Base-by-base conservation (phyloP, 2,797 vertebrate genomes). In the Acridotheres tristis region DNA sequence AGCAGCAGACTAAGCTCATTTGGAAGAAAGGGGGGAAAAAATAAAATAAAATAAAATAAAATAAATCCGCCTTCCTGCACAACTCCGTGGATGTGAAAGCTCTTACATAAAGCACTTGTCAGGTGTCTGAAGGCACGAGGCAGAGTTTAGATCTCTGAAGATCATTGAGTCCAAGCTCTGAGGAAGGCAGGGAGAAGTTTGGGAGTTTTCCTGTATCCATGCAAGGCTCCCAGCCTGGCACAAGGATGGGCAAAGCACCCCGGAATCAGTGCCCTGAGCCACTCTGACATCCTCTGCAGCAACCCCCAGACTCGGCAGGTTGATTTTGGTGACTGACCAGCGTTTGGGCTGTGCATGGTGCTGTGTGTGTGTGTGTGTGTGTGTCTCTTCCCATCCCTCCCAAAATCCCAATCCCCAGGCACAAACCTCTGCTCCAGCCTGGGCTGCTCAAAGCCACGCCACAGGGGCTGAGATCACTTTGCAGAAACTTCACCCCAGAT, bases 321-420 rank as follows among this genome's bases (percentile, higher is more conserved):
- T 14, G 51, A 20, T 40, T 92, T 16, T 22, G 47, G 86, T 9
- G 10, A 10, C 23, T 26, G 57, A 16, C 12, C 51, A 48, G 48
- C 7, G 22, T 40, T 42, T 19, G 34, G 77, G 58, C 16, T 45
- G 50, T 19, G 29, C 11, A 3, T 3, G 14, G 53, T 10, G 40
- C 21, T 2, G 1, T 3, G 47, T 2, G 34, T 2, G 1, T 3
- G 47, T 2, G 34, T 9, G 19, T 30, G 29, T 9, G 19, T 2
- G 1, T 3, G 47, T 2, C n/a, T 3, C 15, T 20, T 9, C 75
- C 80, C 58, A 79, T 11, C 57, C 54, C 55, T 57, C 10, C 55
- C 55, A 25, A 59, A 12, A 85, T 48, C 53, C 38, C 53, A 27
- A 47, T 26, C 43, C 43, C 69, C 80, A n/a, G 55, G 48, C 59